A percentile compares a stretch with the other conserved stretches of the same genome.
These are phyloP conservation scores for Drosophila pandora DNA, from an alignment of 1,140 invertebrate genomes.

Conservation along the genomic window DNA sequence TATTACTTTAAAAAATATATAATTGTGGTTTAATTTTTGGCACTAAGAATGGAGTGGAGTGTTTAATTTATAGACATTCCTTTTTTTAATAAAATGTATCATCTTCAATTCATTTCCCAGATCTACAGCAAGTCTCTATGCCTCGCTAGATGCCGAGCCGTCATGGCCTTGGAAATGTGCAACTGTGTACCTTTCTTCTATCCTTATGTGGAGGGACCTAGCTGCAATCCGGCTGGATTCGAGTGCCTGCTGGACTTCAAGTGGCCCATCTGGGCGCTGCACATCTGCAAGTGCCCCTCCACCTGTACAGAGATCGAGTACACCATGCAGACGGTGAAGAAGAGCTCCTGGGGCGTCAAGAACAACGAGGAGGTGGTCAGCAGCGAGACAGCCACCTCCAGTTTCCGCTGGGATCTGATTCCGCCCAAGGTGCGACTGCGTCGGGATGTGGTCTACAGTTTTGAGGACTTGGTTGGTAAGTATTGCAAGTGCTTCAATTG, in stretches of 20 bases:
- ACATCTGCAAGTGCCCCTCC: constrained; percentile 80
- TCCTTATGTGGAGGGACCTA: constrained; percentile 70
- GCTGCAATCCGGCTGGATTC: constrained; percentile 78
- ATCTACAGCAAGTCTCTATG: constrained; percentile 80
- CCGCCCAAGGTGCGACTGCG: constrained; percentile 81
- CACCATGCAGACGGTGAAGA: constrained; percentile 76
- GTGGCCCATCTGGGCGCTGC: constrained; percentile 81
- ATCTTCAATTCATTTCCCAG: constrained; percentile 24
- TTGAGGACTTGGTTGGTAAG: constrained; percentile 81
- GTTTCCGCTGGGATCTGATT: constrained; percentile 81
- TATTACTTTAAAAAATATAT: background rate
- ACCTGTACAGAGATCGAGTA: constrained; percentile 81
- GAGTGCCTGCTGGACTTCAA: constrained; percentile 79
- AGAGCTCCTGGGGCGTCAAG: constrained; percentile 77
- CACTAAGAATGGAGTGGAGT: background rate
- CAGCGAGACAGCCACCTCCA: constrained; percentile 70
- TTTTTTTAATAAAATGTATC: background rate
- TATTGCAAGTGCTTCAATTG: background rate
- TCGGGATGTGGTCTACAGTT: constrained; percentile 83
- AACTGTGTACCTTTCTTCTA: constrained; percentile 83
- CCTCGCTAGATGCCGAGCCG: constrained; percentile 72
- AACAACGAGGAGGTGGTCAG: constrained; percentile 53
- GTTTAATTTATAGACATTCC: background rate
- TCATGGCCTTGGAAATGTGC: constrained; percentile 82
- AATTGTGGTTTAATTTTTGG: background rate